These are phyloP conservation scores for Sussaba pulchella DNA, from an alignment of 2,888 invertebrate species.

Conservation along the genomic window DNA sequence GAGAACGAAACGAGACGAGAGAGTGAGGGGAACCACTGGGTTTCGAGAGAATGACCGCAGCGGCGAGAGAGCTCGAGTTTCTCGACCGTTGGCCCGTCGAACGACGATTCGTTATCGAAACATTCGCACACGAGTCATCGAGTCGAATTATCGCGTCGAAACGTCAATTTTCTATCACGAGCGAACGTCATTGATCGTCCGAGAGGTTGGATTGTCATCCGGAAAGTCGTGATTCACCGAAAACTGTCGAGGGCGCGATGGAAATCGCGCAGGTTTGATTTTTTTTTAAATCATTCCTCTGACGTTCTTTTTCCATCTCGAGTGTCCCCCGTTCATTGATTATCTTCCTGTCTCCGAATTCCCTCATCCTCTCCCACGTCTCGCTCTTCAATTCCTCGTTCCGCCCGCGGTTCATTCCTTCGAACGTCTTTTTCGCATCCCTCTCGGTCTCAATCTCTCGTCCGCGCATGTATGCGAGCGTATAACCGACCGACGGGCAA, in stretches of 20 bases:
- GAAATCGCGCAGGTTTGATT: too few species aligned
- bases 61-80: not conserved
- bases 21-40: conserved; percentile 22
- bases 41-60: conserved; percentile 13
- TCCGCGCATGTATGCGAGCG: not conserved
- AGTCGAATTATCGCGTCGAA: too few species aligned
- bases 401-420: not conserved
- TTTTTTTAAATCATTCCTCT: too few species aligned
- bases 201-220: too few species aligned
- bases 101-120: conserved; percentile 32
- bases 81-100: conserved; percentile 7
- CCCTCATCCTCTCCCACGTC: not conserved
- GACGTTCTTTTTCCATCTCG: too few species aligned
- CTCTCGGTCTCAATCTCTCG: conserved; percentile 22
- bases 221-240: too few species aligned
- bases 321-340: conserved; percentile 11
- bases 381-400: not conserved
- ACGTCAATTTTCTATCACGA: too few species aligned
- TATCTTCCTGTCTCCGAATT: conserved; percentile 24
- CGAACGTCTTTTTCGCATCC: not conserved
- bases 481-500: conserved; percentile 9
- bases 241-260: too few species aligned
- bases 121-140: conserved; percentile 28
- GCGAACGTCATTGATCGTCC: too few species aligned
- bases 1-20: conserved; percentile 58